Percentiles rank a stretch among this genome's conserved stretches.
Evolutionary conservation across 2,797 vertebrate species (phyloP).

Genomic region (Carapus acus): DNA sequence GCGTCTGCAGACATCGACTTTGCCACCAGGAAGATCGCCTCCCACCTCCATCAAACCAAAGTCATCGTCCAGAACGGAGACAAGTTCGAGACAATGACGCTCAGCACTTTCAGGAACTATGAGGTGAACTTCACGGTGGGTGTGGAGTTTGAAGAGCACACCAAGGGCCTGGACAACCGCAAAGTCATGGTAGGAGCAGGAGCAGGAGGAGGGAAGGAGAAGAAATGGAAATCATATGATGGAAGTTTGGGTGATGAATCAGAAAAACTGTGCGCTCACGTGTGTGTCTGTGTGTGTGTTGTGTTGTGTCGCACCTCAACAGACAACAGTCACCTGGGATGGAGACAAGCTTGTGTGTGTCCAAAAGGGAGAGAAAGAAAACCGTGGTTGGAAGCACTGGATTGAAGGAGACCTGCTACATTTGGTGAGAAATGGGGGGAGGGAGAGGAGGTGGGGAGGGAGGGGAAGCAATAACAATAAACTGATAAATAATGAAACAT

Average conservation of each 20-base stretch:
- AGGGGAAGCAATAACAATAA: neutral
- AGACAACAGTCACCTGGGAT: slow-evolving; percentile 87
- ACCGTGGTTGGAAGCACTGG: slow-evolving; percentile 95
- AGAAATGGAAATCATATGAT: too few relatives aligned
- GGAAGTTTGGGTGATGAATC: too few relatives aligned
- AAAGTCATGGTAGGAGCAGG: slow-evolving; percentile 77
- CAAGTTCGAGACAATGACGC: slow-evolving; percentile 82
- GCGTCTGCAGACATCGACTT: slow-evolving; percentile 82
- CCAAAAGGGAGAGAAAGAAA: slow-evolving; percentile 92
- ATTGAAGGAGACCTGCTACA: slow-evolving; percentile 86
- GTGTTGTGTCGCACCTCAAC: slow-evolving; percentile 12
- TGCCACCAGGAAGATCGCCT: slow-evolving; percentile 86
- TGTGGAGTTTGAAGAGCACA: slow-evolving; percentile 84
- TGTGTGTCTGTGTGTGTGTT: slow-evolving; percentile 9
- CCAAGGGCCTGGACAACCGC: slow-evolving; percentile 83
- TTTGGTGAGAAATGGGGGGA: slow-evolving; percentile 73
- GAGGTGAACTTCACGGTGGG: slow-evolving; percentile 80
- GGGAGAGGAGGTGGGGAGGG: neutral
- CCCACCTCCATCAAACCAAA: slow-evolving; percentile 82
- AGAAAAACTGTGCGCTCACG: neutral
- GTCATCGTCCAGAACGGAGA: slow-evolving; percentile 81
- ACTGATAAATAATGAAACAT: too few relatives aligned
- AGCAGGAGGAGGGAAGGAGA: too few relatives aligned
- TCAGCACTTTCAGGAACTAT: slow-evolving; percentile 89
- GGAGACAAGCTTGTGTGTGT: slow-evolving; percentile 85